Evolutionary conservation across 2,113 vertebrate species (phyloP).

Genomic region (Odontesthes bonariensis): DNA sequence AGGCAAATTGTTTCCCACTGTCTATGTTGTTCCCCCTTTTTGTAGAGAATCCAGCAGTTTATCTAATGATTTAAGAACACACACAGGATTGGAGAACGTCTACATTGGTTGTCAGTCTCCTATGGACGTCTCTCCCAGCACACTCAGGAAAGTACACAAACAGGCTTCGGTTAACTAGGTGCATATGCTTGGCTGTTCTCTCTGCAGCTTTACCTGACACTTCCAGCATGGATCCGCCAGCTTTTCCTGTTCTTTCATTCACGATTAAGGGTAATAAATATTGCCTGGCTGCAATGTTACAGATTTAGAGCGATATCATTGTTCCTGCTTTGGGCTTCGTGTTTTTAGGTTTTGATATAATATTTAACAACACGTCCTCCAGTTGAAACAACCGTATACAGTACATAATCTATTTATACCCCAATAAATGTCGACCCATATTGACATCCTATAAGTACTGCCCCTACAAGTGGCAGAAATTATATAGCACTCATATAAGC

Average conservation of each 20-base stretch:
- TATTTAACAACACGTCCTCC: neutral
- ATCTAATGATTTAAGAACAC: slow-evolving; percentile 14
- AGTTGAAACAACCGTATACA: no score
- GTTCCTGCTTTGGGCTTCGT: neutral
- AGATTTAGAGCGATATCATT: neutral
- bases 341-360: slow-evolving; percentile 4
- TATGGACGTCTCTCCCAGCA: slow-evolving; percentile 3
- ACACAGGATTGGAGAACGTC: neutral
- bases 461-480: no score
- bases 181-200: slow-evolving; percentile 5
- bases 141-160: neutral
- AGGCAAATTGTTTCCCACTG: neutral
- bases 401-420: no score
- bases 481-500: no score
- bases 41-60: slow-evolving; percentile 1
- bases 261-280: no score
- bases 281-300: neutral
- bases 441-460: no score
- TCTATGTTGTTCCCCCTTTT: neutral
- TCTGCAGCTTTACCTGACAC: slow-evolving; percentile 14
- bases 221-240: slow-evolving; percentile 7
- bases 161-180: slow-evolving; percentile 31
- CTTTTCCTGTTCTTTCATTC: slow-evolving; percentile 22
- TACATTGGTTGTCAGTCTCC: neutral
- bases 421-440: no score